Percentiles rank a stretch among this genome's conserved stretches.
Evolutionary conservation across 2,113 vertebrate genomes (phyloP).

Genomic region (Heterotilapia buettikoferi): DNA sequence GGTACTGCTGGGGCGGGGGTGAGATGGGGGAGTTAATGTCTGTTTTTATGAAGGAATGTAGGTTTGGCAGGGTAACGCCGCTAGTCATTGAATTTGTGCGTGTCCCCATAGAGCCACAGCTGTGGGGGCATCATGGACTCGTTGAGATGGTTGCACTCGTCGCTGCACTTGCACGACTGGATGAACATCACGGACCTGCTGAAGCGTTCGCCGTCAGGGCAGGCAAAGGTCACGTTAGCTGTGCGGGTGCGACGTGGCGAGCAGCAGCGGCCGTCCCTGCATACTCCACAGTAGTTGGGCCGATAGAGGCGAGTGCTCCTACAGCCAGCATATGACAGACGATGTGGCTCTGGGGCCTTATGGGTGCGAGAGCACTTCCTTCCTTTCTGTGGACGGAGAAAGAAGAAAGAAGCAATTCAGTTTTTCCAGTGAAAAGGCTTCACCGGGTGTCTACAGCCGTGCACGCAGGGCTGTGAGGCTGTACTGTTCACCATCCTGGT

Average conservation of each 20-base stretch:
- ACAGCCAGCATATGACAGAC: constrained; percentile 75
- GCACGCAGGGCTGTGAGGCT: not conserved
- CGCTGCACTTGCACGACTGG: constrained; percentile 79
- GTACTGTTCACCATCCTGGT: not conserved
- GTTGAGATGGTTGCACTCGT: constrained; percentile 72
- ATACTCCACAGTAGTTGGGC: constrained; percentile 78
- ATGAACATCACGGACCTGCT: constrained; percentile 76
- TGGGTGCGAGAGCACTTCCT: constrained; percentile 78
- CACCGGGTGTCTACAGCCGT: not conserved
- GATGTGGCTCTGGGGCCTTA: constrained; percentile 74
- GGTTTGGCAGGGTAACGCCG: not conserved
- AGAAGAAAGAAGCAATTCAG: not conserved
- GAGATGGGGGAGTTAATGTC: not conserved
- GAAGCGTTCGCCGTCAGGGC: constrained; percentile 71
- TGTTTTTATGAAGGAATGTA: constrained; percentile 30
- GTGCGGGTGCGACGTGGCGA: constrained; percentile 74
- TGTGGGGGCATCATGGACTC: constrained; percentile 70
- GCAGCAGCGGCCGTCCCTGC: constrained; percentile 78
- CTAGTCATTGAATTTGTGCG: constrained; percentile 77
- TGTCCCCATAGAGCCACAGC: constrained; percentile 75
- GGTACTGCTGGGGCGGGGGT: constrained; percentile 3
- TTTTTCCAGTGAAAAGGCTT: not conserved
- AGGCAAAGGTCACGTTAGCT: constrained; percentile 69
- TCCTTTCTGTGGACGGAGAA: constrained; percentile 68
- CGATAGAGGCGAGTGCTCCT: constrained; percentile 73